Percentiles rank a stretch among this genome's conserved stretches.
Evolutionary conservation across 2,797 vertebrate genomes (phyloP).

Genomic region (Pyrocephalus nanus): DNA sequence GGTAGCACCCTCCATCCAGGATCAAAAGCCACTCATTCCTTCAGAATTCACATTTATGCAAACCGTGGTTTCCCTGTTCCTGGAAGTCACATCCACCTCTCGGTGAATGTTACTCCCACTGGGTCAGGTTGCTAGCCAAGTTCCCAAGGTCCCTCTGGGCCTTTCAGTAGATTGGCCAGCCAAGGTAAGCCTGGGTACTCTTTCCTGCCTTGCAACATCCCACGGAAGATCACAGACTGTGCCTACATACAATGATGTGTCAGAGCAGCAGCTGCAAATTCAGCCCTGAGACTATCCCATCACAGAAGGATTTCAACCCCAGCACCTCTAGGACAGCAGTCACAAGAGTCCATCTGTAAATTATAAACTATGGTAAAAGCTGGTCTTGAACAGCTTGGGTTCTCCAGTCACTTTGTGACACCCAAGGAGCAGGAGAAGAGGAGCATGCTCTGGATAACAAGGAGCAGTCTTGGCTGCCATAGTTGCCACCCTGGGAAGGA

Average conservation of each 20-base stretch:
- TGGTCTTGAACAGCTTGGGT: not conserved
- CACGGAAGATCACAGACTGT: not conserved
- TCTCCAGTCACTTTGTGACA: not conserved
- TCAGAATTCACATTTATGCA: not conserved
- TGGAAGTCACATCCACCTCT: not conserved
- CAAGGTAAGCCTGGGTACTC: not conserved
- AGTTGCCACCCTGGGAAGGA: not conserved
- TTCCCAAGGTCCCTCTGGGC: not conserved
- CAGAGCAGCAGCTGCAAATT: not conserved
- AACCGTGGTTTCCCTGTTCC: not conserved
- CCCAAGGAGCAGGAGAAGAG: not conserved
- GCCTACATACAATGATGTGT: not conserved
- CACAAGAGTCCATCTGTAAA: not conserved
- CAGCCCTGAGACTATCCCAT: not conserved
- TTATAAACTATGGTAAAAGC: not conserved
- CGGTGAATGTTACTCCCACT: not conserved
- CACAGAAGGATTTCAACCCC: not conserved
- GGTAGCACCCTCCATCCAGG: not conserved
- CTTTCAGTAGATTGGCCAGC: not conserved
- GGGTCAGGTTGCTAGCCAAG: not conserved
- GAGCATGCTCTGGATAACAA: not conserved
- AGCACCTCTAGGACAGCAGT: not conserved
- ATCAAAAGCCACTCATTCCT: not conserved
- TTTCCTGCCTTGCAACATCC: not conserved
- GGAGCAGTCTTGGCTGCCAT: not conserved